Base-by-base conservation (phyloP, 2,888 invertebrate genomes). In the Drosophila antonietae region DNA sequence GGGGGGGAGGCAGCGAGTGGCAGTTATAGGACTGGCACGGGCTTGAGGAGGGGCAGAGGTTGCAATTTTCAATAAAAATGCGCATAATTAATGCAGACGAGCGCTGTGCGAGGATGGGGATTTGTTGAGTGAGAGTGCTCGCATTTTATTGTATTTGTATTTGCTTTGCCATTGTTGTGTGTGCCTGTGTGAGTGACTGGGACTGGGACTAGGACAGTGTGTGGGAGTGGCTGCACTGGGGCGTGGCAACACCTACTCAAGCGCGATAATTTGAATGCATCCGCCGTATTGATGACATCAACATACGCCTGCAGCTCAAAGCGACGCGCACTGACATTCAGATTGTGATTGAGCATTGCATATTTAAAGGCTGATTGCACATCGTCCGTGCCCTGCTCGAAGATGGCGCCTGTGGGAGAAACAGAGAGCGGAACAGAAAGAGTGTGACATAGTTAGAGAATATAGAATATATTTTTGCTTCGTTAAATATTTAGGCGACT, bases 291-390 rank as follows among this genome's bases (percentile, higher is more conserved):
- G 93, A 98, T 97, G 91, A 98, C 96, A 92, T 98, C 97, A 60
- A 97, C 97, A 91, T 96, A 97, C 14, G 97, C 97, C 92, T 97
- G 96, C 65, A 98, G 94, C 92, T 98, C 97, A 91, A 97, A 96
- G 59, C 97, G 94, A 70, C 95, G 94, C 53, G 95, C 95, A 75
- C 96, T 96, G 76, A 96, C 95, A 91, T 97, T 97, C 91, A 97
- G 95, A 92, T 97, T 97, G 93, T 97, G 97, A 89, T 96, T 95
- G 63, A 96, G 94, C 95, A 97, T 95, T 20, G 97, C 97, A 92
- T 96, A 97, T 92, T 96, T 97, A 93, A 98, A 98, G 35, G 97
- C 98, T 79, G 97, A 96, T 93, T 97, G 97, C 72, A 97, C 97
- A 92, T 98, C 97, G 91, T 97, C 97, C 2, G 97, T 97, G 69